These are phyloP conservation scores for Drosophila percnosoma DNA, from an alignment of 2,888 invertebrate species.

Conservation along the genomic window DNA sequence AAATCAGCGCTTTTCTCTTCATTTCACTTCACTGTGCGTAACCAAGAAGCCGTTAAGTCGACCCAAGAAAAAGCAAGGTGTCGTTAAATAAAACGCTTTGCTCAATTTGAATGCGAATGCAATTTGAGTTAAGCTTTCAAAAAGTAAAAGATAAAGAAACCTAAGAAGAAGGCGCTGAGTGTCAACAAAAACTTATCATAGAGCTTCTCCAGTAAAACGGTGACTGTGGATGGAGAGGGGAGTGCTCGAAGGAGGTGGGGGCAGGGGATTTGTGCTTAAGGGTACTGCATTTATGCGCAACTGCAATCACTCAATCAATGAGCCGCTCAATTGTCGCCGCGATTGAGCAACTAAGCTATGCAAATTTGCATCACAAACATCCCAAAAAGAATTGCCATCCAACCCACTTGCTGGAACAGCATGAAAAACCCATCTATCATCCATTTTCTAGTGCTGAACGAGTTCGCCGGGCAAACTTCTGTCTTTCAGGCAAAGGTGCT, in stretches of 20 bases:
- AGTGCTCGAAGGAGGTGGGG: not conserved
- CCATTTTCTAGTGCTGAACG: slow-evolving; percentile 48
- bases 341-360: slow-evolving; percentile 78
- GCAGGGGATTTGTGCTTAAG: slow-evolving; percentile 30
- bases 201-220: not conserved
- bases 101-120: slow-evolving; percentile 75
- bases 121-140: slow-evolving; percentile 64
- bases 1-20: not conserved
- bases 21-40: not conserved
- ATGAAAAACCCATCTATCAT: slow-evolving; percentile 62
- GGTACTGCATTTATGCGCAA: slow-evolving; percentile 62
- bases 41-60: slow-evolving; percentile 45
- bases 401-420: slow-evolving; percentile 17
- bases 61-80: slow-evolving; percentile 8
- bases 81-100: slow-evolving; percentile 58
- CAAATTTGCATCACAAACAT: slow-evolving; percentile 59
- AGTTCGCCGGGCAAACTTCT: slow-evolving; percentile 52
- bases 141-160: slow-evolving; percentile 33
- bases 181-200: slow-evolving; percentile 64
- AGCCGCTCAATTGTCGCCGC: slow-evolving; percentile 78
- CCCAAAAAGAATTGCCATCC: not conserved
- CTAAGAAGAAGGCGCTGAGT: slow-evolving; percentile 62
- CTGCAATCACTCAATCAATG: slow-evolving; percentile 75
- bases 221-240: not conserved
- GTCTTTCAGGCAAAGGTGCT: slow-evolving; percentile 53